Evolutionary conservation across 2,888 invertebrate species (phyloP).

Genomic region (Aphidius colemani): DNA sequence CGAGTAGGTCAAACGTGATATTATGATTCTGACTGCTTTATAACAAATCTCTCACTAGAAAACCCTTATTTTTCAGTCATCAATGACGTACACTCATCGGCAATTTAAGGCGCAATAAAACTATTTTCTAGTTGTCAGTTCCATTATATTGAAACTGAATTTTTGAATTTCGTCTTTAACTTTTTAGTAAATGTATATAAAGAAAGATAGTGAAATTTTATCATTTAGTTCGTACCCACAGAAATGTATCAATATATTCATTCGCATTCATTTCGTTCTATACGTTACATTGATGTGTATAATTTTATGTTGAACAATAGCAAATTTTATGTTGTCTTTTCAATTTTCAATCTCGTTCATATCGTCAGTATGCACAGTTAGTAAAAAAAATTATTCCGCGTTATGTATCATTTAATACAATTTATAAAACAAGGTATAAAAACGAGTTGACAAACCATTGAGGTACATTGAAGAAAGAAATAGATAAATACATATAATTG

Average conservation of each 20-base stretch:
- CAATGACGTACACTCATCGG: not conserved
- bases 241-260: slow-evolving; percentile 48
- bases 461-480: too few relatives aligned
- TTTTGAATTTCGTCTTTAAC: slow-evolving; percentile 5
- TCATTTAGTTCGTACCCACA: slow-evolving; percentile 21
- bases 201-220: slow-evolving; percentile 4
- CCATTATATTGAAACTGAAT: slow-evolving; percentile 4
- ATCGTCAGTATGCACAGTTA: too few relatives aligned
- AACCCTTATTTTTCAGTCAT: not conserved
- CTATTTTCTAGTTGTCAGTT: not conserved
- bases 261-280: slow-evolving; percentile 47
- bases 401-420: too few relatives aligned
- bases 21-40: too few relatives aligned
- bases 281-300: slow-evolving; percentile 30
- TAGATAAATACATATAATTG: too few relatives aligned
- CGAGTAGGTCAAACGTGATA: too few relatives aligned
- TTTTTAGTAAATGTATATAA: not conserved
- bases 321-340: slow-evolving; percentile 23
- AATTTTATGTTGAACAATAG: slow-evolving; percentile 35
- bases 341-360: too few relatives aligned
- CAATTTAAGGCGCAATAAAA: too few relatives aligned
- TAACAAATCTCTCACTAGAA: too few relatives aligned
- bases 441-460: too few relatives aligned
- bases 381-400: too few relatives aligned
- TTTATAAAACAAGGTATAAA: too few relatives aligned